Base-by-base conservation (phyloP, 1,140 invertebrate genomes). In the Colletes latitarsis region DNA sequence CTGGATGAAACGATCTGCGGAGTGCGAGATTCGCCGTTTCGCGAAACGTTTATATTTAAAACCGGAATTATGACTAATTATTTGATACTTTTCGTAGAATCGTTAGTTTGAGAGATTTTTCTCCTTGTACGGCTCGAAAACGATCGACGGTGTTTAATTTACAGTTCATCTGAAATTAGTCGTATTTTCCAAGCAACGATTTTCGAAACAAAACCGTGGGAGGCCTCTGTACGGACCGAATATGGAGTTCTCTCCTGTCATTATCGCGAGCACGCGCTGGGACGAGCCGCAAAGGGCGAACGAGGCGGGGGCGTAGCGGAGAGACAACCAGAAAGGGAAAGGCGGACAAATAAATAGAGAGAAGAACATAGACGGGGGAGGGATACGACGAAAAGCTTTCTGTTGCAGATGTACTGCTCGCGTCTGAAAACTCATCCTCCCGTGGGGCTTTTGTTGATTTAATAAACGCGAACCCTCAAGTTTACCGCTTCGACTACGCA, bases 371-470 rank as follows among this genome's bases (percentile, higher is more conserved):
- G 69, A 73, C 41, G 43, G 67, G 75, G 41, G 49, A 67, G 62
- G 73, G 77, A 52, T 81, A 87, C 74, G 82, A 83, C 66, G 84
- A 70, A 86, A 87, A 86, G 85, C 85, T 87, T 86, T 87, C 85
- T 87, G 77, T 86, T 83, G 84, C 85, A 83, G 82, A 87, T 87
- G 85, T 87, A 86, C 81, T 72, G 81, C 84, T 86, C 77, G 85
- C 85, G 72, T 86, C 84, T 86, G 84, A 83, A 87, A 83, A 86
- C 76, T 80, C 14, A 82, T 74, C 88, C 77, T 9, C 75, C 79
- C 75, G 43, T 67, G 87, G 76, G 83, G 87, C 82, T 85, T 89
- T 85, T 88, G 88, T 89, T 89, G 88, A 89, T 89, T 88, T 88
- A 89, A 89, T 89, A 89, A 89, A 89, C 87, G 88, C 77, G 64